phyloP scores from a whole-genome alignment of 1,140 invertebrate species.

The Drosophila hydei region DNA sequence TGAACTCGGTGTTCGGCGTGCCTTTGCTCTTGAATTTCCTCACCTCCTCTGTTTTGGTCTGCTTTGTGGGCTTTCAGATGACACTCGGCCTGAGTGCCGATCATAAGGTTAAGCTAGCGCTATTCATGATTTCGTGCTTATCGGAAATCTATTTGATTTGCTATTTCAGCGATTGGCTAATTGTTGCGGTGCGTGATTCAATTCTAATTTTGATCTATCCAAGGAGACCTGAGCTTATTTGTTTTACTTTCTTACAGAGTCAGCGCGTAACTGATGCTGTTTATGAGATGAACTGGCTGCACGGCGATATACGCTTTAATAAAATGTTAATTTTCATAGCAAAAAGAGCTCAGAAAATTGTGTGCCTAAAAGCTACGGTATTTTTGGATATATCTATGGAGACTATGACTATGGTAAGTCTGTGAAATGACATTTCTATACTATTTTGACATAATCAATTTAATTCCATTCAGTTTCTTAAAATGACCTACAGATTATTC shows the following conservation, averaged over 20 bases:
- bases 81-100: slow-evolving; percentile 39
- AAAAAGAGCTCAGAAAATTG: slow-evolving; percentile 40
- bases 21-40: slow-evolving; percentile 55
- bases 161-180: slow-evolving; percentile 49
- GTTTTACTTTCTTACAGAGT: slow-evolving; percentile 27
- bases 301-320: slow-evolving; percentile 35
- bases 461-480: slow-evolving; percentile 23
- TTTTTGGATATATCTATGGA: slow-evolving; percentile 49
- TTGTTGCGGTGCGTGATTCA: slow-evolving; percentile 39
- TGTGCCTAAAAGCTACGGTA: slow-evolving; percentile 43
- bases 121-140: slow-evolving; percentile 40
- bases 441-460: background rate
- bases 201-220: too few relatives aligned
- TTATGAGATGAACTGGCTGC: slow-evolving; percentile 42
- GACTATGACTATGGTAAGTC: slow-evolving; percentile 49
- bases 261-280: slow-evolving; percentile 35
- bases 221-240: background rate
- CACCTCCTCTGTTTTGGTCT: slow-evolving; percentile 50
- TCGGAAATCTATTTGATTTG: slow-evolving; percentile 55
- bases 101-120: slow-evolving; percentile 34
- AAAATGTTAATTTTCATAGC: slow-evolving; percentile 52
- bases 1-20: slow-evolving; percentile 54
- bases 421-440: background rate
- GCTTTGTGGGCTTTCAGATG: slow-evolving; percentile 59
- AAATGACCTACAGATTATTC: slow-evolving; percentile 41